phyloP scores from a whole-genome alignment of 2,888 invertebrate species.

The Fabriciana adippe region DNA sequence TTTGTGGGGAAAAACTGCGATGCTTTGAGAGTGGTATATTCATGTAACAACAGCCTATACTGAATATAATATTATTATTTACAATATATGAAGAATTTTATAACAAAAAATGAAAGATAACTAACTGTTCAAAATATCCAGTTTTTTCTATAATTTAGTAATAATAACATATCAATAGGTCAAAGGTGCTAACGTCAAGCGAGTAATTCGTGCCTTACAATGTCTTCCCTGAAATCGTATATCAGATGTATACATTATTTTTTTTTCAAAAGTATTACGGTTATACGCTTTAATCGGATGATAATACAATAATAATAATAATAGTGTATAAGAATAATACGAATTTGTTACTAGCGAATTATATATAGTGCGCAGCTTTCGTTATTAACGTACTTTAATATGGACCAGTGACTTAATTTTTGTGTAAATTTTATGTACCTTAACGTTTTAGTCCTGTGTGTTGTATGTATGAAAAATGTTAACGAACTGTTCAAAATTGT shows the following conservation, averaged over 20 bases:
- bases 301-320: constrained; percentile 49
- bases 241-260: constrained; percentile 21
- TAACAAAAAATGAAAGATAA: background rate
- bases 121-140: background rate
- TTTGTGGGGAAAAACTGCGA: constrained; percentile 18
- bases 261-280: constrained; percentile 72
- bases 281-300: constrained; percentile 75
- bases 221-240: constrained; percentile 61
- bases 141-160: constrained; percentile 3
- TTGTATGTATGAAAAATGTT: constrained; percentile 18
- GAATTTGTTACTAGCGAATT: constrained; percentile 47
- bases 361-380: constrained; percentile 45
- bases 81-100: background rate
- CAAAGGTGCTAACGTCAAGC: constrained; percentile 44
- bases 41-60: no score
- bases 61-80: no score
- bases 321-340: constrained; percentile 41
- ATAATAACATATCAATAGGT: constrained; percentile 33
- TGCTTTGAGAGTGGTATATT: constrained; percentile 11
- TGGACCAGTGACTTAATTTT: constrained; percentile 49
- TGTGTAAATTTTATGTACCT: constrained; percentile 29
- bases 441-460: constrained; percentile 17
- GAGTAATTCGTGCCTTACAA: constrained; percentile 59
- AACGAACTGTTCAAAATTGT: no score
- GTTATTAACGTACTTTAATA: constrained; percentile 52